phyloP scores from a whole-genome alignment of 2,113 vertebrate genomes.

The Misgurnus mizolepis region DNA sequence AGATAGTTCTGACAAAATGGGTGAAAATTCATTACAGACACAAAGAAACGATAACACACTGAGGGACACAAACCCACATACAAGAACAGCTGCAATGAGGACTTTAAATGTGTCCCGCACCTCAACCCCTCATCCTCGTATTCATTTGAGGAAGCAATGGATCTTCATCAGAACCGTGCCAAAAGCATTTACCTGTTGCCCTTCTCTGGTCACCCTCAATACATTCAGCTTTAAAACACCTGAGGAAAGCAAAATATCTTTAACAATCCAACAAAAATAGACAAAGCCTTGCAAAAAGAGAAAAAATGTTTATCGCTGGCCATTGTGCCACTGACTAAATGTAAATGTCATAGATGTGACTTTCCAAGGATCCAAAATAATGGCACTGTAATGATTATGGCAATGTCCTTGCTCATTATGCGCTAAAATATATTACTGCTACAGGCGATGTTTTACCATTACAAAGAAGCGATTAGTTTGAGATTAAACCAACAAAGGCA shows the following conservation, averaged over 20 bases:
- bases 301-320: not conserved
- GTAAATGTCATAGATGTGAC: not conserved
- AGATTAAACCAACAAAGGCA: not conserved
- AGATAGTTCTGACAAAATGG: not conserved
- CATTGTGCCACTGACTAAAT: not conserved
- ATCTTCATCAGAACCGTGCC: conserved; percentile 15
- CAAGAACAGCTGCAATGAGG: conserved; percentile 14
- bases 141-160: conserved; percentile 11
- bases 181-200: conserved; percentile 16
- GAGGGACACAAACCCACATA: not conserved
- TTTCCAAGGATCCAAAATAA: conserved; percentile 2
- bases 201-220: conserved; percentile 6
- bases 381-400: not conserved
- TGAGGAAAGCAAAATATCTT: conserved; percentile 20
- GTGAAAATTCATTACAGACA: conserved; percentile 31
- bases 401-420: not conserved
- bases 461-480: not conserved
- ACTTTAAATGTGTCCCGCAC: not conserved
- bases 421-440: not conserved
- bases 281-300: conserved; percentile 1
- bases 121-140: not conserved
- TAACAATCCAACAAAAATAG: conserved; percentile 6
- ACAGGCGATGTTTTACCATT: not conserved
- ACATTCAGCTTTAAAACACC: conserved; percentile 14
- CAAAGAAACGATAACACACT: conserved; percentile 7